These are phyloP conservation scores for Porites cylindrica DNA, from an alignment of 92 coral and sea anemone genomes.

Conservation along the genomic window DNA sequence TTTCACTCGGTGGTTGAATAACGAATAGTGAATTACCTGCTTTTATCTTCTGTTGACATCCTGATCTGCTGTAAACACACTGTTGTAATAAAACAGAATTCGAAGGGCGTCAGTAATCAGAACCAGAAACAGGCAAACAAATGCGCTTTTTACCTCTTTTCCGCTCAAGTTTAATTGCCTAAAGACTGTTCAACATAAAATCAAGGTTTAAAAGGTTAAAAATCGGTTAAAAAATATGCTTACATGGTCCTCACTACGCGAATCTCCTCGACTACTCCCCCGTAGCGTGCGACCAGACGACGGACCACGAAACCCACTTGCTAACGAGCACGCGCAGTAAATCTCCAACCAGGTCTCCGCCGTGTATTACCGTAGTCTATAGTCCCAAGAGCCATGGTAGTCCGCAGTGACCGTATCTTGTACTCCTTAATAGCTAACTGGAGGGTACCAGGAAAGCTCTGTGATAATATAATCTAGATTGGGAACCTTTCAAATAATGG, in stretches of 20 bases:
- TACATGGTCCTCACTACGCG: constrained; percentile 9
- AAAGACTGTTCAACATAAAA: neutral
- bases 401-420: neutral
- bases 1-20: too few relatives aligned
- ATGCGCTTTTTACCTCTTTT: too few relatives aligned
- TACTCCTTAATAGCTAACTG: neutral
- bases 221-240: constrained; percentile 3
- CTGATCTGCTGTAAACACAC: too few relatives aligned
- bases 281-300: constrained; percentile 13
- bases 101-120: too few relatives aligned
- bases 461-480: too few relatives aligned
- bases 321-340: constrained; percentile 20
- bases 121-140: too few relatives aligned
- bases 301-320: neutral
- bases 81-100: too few relatives aligned
- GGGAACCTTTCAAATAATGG: too few relatives aligned
- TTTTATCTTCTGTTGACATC: too few relatives aligned
- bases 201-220: neutral
- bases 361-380: constrained; percentile 1
- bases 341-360: constrained; percentile 20
- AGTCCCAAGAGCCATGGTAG: too few relatives aligned
- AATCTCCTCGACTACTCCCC: constrained; percentile 8
- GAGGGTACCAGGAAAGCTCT: too few relatives aligned
- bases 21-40: too few relatives aligned
- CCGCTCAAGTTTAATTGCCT: neutral